Evolutionary conservation across 2,797 vertebrate genomes (phyloP), one percentile per base, ranked within the genome.

Genomic region (Rhinichthys osculus): DNA sequence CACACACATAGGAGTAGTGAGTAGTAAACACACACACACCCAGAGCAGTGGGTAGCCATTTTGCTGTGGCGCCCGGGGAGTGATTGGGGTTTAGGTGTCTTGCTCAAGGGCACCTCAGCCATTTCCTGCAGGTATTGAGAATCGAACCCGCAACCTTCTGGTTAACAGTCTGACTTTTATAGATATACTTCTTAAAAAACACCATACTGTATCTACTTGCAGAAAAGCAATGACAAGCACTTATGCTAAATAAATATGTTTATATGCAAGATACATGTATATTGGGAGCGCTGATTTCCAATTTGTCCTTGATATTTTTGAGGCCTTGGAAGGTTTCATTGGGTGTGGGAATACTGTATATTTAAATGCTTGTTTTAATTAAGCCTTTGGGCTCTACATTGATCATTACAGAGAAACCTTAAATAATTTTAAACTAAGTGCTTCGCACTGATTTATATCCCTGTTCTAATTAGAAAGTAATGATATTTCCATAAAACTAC

Each of bases 391-490:
- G 69, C 80, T 9, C 42, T 82, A 47, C 38, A 72, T 78, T 83
- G 77, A 73, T 72, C 27, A 62, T 90, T 54, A 85, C 73, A 81
- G 70, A 72, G 82, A 77, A 79, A 83, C 79, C 64, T 78, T 89
- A 88, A 84, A 88, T 89, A 82, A 87, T 84, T 85, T 85, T 87
- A 85, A 76, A 86, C 62, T 83, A 81, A 83, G 54, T 86, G 79
- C 74, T 70, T 71, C 6, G 17, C n/a, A 19, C 82, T 89, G 87
- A 88, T 85, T 82, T 74, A 83, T 89, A 82, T 89, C 87, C 57
- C 86, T 54, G 35, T 82, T 83, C 83, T 88, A 88, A 90, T 89
- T 87, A 89, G 85, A 88, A 90, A 86, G 87, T 87, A 90, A 90
- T 87, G 88, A 87, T 88, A 89, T 85, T 88, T 83, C 72, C 83